These are phyloP conservation scores for Morpho deidamia DNA, from an alignment of 2,888 invertebrate species.

Conservation along the genomic window DNA sequence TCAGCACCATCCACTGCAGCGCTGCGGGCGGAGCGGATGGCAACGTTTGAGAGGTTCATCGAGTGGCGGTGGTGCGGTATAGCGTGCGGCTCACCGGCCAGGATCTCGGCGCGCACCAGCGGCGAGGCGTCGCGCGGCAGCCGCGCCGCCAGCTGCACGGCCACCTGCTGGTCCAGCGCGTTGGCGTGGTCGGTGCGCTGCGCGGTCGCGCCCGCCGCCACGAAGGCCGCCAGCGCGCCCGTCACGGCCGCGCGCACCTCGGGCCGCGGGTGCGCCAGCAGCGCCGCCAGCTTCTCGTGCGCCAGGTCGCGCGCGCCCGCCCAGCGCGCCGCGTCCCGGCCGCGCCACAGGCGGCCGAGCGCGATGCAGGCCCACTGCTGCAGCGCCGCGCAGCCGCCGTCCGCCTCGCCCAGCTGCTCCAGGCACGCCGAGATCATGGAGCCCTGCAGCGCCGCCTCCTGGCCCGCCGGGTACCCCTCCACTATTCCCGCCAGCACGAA, in stretches of 20 bases:
- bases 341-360: conserved; percentile 93
- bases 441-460: conserved; percentile 93
- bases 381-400: conserved; percentile 88
- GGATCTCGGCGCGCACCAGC: conserved; percentile 91
- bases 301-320: conserved; percentile 96
- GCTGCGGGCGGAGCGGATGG: conserved; percentile 64
- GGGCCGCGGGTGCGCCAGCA: conserved; percentile 89
- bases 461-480: conserved; percentile 91
- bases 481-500: conserved; percentile 97
- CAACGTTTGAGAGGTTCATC: neutral
- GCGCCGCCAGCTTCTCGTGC: conserved; percentile 94
- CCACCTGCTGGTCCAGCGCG: conserved; percentile 95
- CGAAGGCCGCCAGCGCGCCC: conserved; percentile 96
- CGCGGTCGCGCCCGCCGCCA: conserved; percentile 86
- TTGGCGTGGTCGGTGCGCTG: conserved; percentile 95
- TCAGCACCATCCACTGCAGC: conserved; percentile 87
- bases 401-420: conserved; percentile 90
- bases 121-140: conserved; percentile 90
- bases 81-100: conserved; percentile 81
- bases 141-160: conserved; percentile 89
- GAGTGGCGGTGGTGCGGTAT: no score
- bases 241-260: conserved; percentile 96
- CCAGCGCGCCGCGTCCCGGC: conserved; percentile 94
- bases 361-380: conserved; percentile 95
- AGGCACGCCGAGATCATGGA: conserved; percentile 94